phyloP scores from a whole-genome alignment of 2,888 invertebrate species.

The Tetramorium bicarinatum region DNA sequence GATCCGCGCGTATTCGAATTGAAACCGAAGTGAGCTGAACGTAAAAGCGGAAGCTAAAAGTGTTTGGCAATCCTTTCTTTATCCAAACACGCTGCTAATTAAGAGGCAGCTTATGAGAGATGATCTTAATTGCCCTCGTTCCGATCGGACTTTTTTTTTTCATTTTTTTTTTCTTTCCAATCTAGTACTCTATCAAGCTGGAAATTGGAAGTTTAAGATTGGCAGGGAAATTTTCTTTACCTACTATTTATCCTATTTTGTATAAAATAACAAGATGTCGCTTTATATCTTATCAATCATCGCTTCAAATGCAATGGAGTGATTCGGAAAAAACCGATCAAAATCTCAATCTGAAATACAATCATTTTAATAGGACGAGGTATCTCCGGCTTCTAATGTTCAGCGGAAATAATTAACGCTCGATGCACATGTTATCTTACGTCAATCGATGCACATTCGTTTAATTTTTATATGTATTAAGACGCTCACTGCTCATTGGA shows the following conservation, averaged over 20 bases:
- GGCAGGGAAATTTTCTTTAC: not conserved
- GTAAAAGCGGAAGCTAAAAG: not conserved
- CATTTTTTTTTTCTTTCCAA: not conserved
- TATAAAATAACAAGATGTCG: no score
- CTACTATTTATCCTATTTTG: not conserved
- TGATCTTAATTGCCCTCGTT: not conserved
- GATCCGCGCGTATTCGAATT: not conserved
- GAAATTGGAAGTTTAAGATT: conserved; percentile 7
- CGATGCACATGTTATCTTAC: not conserved
- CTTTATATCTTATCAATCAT: no score
- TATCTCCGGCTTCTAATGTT: not conserved
- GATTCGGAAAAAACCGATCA: not conserved
- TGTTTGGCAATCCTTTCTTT: not conserved
- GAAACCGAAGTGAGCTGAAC: not conserved
- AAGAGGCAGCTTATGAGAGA: not conserved
- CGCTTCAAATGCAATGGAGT: no score
- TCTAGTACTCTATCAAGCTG: not conserved
- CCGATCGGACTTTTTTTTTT: not conserved
- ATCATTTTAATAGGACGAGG: not conserved
- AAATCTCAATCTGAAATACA: not conserved
- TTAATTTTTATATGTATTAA: not conserved
- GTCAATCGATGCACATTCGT: not conserved
- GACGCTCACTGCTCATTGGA: no score
- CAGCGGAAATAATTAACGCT: not conserved
- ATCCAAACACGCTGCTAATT: not conserved